phyloP scores from a whole-genome alignment of 2,888 invertebrate species.

The Hirudinaria manillensis region DNA sequence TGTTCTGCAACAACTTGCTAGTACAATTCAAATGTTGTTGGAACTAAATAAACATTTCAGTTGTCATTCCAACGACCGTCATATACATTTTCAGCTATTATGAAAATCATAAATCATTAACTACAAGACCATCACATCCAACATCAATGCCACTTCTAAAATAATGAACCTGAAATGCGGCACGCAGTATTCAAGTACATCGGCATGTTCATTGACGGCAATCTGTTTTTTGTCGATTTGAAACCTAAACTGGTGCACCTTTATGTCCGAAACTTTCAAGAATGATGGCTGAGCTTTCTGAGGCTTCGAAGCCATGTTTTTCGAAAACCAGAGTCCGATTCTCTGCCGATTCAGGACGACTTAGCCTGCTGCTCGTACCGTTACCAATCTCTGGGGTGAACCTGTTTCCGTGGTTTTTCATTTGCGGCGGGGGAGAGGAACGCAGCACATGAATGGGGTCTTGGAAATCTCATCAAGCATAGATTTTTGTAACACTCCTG shows the following conservation, averaged over 20 bases:
- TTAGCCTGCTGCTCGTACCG: constrained; percentile 1
- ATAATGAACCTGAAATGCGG: constrained; percentile 38
- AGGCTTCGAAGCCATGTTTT: constrained; percentile 5
- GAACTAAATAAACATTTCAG: too few species aligned
- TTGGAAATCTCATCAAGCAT: background rate
- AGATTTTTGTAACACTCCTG: background rate
- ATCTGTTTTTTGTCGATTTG: constrained; percentile 37
- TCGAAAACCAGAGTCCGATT: background rate
- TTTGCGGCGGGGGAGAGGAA: background rate
- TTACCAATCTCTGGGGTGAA: background rate
- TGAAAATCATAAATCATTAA: too few species aligned
- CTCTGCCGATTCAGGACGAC: background rate
- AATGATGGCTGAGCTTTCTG: background rate
- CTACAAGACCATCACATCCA: background rate
- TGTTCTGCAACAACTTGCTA: too few species aligned
- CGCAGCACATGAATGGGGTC: background rate
- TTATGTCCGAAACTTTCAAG: constrained; percentile 28
- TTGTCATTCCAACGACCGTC: too few species aligned
- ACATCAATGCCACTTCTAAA: too few species aligned
- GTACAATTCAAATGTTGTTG: too few species aligned
- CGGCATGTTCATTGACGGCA: constrained; percentile 36
- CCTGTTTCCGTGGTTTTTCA: background rate
- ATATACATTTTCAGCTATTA: too few species aligned
- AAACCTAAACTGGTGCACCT: constrained; percentile 33
- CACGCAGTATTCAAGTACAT: constrained; percentile 39